Conservation (phyloP, 2,888 invertebrate species). For the Orchesellides sinensis region DNA sequence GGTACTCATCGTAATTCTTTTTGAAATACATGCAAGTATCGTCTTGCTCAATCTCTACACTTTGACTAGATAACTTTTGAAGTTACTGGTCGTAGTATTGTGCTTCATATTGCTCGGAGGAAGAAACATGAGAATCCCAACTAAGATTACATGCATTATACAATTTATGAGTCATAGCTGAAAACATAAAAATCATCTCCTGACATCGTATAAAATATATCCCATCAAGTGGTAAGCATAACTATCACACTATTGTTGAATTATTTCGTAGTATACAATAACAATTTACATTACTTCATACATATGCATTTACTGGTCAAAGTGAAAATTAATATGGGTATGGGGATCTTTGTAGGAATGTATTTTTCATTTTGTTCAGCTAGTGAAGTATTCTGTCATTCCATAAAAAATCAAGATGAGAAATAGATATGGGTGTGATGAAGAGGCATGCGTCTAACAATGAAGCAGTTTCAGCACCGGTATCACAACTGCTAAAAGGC, state of each 20-base stretch:
- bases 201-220: neutral
- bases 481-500: neutral
- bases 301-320: neutral
- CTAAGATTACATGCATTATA: conserved; percentile 64
- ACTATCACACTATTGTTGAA: conserved; percentile 12
- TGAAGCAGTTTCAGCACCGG: conserved; percentile 11
- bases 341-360: no score
- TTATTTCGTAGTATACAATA: conserved; percentile 26
- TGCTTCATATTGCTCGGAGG: conserved; percentile 20
- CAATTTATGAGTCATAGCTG: conserved; percentile 57
- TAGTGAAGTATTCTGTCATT: conserved; percentile 39
- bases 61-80: no score
- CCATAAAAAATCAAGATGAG: conserved; percentile 53
- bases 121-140: conserved; percentile 67
- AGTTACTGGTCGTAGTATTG: no score
- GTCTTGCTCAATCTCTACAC: no score
- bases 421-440: conserved; percentile 48
- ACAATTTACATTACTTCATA: neutral
- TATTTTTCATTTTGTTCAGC: conserved; percentile 14
- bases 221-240: conserved; percentile 17
- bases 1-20: conserved; percentile 15
- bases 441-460: conserved; percentile 19
- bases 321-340: no score
- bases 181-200: conserved; percentile 9
- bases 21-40: neutral